phyloP scores from a whole-genome alignment of 1,140 invertebrate species.

The Muscidifurax raptorellus region DNA sequence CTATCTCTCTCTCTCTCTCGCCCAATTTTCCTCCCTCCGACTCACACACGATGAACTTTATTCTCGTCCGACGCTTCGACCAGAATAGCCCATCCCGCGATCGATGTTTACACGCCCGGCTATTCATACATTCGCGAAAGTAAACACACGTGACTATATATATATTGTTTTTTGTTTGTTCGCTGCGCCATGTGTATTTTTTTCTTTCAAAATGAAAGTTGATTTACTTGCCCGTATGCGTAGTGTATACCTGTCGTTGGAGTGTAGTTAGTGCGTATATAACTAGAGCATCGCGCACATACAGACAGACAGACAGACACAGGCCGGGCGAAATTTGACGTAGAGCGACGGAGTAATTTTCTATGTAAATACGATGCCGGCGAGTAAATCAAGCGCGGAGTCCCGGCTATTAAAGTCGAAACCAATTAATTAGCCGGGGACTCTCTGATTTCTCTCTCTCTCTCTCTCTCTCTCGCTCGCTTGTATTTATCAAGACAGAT shows the following conservation, averaged over 20 bases:
- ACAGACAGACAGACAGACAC: too few relatives aligned
- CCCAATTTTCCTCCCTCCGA: neutral
- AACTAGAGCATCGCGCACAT: too few relatives aligned
- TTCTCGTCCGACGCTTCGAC: neutral
- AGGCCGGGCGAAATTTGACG: neutral
- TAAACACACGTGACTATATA: neutral
- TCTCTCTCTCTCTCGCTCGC: neutral
- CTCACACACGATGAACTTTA: neutral
- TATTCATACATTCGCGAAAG: neutral
- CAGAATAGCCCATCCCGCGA: neutral
- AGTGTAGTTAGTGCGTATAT: too few relatives aligned
- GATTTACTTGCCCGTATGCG: too few relatives aligned
- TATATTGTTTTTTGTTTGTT: too few relatives aligned
- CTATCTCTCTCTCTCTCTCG: too few relatives aligned
- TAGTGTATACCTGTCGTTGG: too few relatives aligned
- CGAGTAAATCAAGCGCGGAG: neutral
- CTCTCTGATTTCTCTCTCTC: neutral
- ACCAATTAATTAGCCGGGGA: conserved; percentile 9
- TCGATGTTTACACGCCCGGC: neutral
- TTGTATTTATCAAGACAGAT: neutral
- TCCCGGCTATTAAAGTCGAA: conserved; percentile 1
- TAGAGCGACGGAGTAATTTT: neutral
- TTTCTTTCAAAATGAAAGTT: too few relatives aligned
- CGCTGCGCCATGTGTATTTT: neutral
- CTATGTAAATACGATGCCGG: neutral